These are phyloP conservation scores for Orchesella flavescens DNA, from an alignment of 2,888 invertebrate species.

Conservation along the genomic window DNA sequence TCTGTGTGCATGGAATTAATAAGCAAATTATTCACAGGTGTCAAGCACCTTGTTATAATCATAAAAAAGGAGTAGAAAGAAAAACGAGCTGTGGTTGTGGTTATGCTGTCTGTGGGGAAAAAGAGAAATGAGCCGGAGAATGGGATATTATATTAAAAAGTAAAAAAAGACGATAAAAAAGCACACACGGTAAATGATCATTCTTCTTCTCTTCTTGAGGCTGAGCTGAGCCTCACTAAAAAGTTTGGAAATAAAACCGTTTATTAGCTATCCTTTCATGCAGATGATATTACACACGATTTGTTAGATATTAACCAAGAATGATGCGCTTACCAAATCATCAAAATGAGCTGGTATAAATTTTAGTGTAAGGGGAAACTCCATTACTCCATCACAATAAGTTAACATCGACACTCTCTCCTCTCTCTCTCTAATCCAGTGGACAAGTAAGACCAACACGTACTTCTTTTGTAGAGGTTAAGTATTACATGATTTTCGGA, in stretches of 20 bases:
- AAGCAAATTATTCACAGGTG: conserved; percentile 72
- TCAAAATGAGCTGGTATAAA: conserved; percentile 37
- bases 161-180: conserved; percentile 35
- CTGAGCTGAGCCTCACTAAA: conserved; percentile 9
- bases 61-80: conserved; percentile 57
- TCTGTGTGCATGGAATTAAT: conserved; percentile 71
- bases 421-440: conserved; percentile 32
- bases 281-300: conserved; percentile 50
- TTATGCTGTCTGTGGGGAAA: conserved; percentile 29
- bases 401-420: not conserved
- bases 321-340: conserved; percentile 12
- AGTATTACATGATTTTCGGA: not conserved
- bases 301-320: conserved; percentile 40
- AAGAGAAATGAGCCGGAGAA: conserved; percentile 51
- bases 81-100: conserved; percentile 34
- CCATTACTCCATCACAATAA: not conserved
- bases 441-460: conserved; percentile 39
- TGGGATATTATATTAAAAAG: conserved; percentile 47
- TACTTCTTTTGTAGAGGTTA: conserved; percentile 2
- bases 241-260: conserved; percentile 43
- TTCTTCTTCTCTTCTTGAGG: conserved; percentile 9
- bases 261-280: conserved; percentile 35
- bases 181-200: conserved; percentile 24
- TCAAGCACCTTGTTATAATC: conserved; percentile 71
- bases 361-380: not conserved